phyloP scores from a whole-genome alignment of 2,888 invertebrate species.

The Eristalis arbustorum region DNA sequence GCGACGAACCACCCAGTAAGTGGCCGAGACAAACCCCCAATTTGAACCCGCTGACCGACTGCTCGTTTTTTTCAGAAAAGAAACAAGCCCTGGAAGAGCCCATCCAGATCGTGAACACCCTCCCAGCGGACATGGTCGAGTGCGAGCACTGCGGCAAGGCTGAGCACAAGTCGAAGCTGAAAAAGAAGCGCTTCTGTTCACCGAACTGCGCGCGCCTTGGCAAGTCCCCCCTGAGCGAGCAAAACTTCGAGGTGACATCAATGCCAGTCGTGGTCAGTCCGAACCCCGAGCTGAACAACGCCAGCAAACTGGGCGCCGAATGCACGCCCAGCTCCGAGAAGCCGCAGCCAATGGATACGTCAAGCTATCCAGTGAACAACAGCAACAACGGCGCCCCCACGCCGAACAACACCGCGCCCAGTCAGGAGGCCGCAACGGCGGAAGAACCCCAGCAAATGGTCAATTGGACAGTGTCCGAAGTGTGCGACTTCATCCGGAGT shows the following conservation, averaged over 20 bases:
- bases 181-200: slow-evolving; percentile 89
- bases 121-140: slow-evolving; percentile 76
- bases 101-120: slow-evolving; percentile 46
- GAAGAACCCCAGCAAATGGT: slow-evolving; percentile 77
- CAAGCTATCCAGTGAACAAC: slow-evolving; percentile 7
- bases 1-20: slow-evolving; percentile 91
- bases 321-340: slow-evolving; percentile 33
- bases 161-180: slow-evolving; percentile 84
- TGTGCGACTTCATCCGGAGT: slow-evolving; percentile 92
- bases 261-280: slow-evolving; percentile 41
- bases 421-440: slow-evolving; percentile 34
- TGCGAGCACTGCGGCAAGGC: slow-evolving; percentile 89
- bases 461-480: slow-evolving; percentile 88
- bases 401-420: slow-evolving; percentile 23
- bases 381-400: slow-evolving; percentile 1
- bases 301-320: slow-evolving; percentile 26
- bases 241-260: slow-evolving; percentile 40
- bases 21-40: background rate
- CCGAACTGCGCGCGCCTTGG: slow-evolving; percentile 83
- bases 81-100: slow-evolving; percentile 75
- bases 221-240: slow-evolving; percentile 78
- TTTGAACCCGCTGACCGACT: slow-evolving; percentile 6
- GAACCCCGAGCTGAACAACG: slow-evolving; percentile 31
- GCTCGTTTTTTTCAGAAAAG: slow-evolving; percentile 75
- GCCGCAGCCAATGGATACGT: slow-evolving; percentile 33